A percentile compares a stretch with the other conserved stretches of the same genome.
phyloP scores from a whole-genome alignment of 2,888 invertebrate species.

The Drosophila bunnanda region DNA sequence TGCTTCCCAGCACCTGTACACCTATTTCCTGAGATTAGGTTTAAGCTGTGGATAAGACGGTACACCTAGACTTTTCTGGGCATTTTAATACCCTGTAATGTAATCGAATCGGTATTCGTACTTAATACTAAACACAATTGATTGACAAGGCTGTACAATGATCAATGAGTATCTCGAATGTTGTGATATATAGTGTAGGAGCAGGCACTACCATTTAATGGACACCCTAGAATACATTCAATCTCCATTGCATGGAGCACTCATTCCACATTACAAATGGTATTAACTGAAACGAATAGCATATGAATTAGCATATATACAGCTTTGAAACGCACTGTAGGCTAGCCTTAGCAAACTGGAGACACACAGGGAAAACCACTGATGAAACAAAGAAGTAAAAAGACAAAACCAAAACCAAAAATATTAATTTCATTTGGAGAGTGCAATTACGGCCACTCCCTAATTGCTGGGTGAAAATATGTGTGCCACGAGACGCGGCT shows the following conservation, averaged over 20 bases:
- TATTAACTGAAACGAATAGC: constrained; percentile 1
- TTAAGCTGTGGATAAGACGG: not conserved
- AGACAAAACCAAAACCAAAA: constrained; percentile 20
- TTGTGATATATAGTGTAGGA: constrained; percentile 4
- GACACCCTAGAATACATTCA: not conserved
- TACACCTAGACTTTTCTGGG: not conserved
- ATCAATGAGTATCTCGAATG: constrained; percentile 6
- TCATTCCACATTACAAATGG: not conserved
- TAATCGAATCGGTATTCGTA: not conserved
- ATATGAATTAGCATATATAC: not conserved
- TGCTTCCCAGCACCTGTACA: not conserved
- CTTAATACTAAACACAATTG: not conserved
- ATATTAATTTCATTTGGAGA: constrained; percentile 1
- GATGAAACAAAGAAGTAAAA: constrained; percentile 1
- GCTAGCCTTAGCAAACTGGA: constrained; percentile 18
- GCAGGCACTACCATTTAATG: not conserved
- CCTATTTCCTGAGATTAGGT: not conserved
- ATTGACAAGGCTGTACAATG: not conserved
- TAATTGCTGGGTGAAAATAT: constrained; percentile 70
- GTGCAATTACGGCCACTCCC: constrained; percentile 14
- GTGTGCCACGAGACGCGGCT: constrained; percentile 56
- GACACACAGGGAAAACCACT: constrained; percentile 12
- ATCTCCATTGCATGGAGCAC: not conserved
- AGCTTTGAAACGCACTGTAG: constrained; percentile 22
- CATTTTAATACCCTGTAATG: not conserved